These are phyloP conservation scores for Sesamia nonagrioides DNA, from an alignment of 1,140 invertebrate genomes.

Conservation along the genomic window DNA sequence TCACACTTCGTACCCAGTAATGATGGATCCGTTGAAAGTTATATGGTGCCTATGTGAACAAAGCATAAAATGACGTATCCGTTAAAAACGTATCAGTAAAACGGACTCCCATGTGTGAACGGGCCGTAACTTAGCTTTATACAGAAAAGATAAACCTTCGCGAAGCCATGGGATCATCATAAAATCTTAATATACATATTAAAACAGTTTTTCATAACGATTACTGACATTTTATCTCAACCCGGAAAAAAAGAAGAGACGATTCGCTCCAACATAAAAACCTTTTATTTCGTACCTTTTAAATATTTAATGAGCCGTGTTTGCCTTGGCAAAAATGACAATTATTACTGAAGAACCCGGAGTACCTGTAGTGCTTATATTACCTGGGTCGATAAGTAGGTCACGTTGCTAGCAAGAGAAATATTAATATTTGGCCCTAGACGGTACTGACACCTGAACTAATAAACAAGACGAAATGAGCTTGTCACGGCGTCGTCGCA, in stretches of 20 bases:
- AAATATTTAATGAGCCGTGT: slow-evolving; percentile 24
- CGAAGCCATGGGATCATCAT: not conserved
- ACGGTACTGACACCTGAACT: slow-evolving; percentile 21
- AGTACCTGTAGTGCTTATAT: not conserved
- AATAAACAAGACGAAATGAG: slow-evolving; percentile 41
- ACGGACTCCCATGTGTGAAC: too few relatives aligned
- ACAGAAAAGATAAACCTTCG: too few relatives aligned
- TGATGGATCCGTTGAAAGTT: too few relatives aligned
- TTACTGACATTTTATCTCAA: slow-evolving; percentile 23
- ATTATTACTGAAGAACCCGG: slow-evolving; percentile 10
- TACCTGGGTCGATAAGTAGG: slow-evolving; percentile 20
- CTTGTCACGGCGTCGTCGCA: slow-evolving; percentile 20
- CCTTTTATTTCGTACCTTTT: slow-evolving; percentile 21
- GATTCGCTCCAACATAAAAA: not conserved
- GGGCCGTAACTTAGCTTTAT: too few relatives aligned
- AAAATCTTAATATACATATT: not conserved
- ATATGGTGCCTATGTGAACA: too few relatives aligned
- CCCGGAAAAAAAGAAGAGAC: not conserved
- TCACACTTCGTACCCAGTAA: too few relatives aligned
- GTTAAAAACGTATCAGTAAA: too few relatives aligned
- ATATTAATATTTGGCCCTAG: slow-evolving; percentile 33
- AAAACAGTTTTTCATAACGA: not conserved
- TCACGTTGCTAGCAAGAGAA: not conserved
- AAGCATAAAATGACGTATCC: too few relatives aligned
- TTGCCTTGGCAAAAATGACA: slow-evolving; percentile 29